Base-by-base conservation (phyloP, 2,113 vertebrate species). In the Athene cunicularia region DNA sequence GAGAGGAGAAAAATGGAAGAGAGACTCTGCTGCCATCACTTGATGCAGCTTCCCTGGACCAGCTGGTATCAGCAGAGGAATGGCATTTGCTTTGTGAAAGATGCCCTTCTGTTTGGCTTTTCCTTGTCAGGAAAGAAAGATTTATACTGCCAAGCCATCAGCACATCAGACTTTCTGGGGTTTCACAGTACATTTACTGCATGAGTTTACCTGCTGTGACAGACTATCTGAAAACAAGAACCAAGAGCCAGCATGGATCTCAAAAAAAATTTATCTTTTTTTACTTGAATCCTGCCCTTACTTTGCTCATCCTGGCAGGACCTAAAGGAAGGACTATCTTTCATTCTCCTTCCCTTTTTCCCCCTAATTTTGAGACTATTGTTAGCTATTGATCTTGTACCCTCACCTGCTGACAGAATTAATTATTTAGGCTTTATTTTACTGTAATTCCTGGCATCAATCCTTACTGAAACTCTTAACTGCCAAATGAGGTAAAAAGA, bases 401-500 rank as follows among this genome's bases (percentile, higher is more conserved):
- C 90, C 83, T 91, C 76, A 80, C 95, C 88, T 21, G 14, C 76
- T 88, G 92, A 72, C 80, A 83, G 85, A 97, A 95, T 96, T 97
- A 87, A 97, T 92, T 93, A 80, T 92, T 93, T 94, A 32, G 28
- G 64, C 74, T 52, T 81, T 93, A 93, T 97, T 97, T 97, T 94
- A 96, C 84, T 92, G 45, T 74, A 80, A 80, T 84, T 95, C 86
- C 95, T 98, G 97, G 84, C 96, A 97, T 70, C 32, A 96, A 68
- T 96, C 80, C 84, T 93, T 68, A 91, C 73, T 95, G 94, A 97
- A 97, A 94, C 84, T 94, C 86, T 93, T 87, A 95, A 84, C 80
- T 97, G 95, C 82, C 94, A 97, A 93, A 91, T 90, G 53, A 95
- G 76, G 73, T 97, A 90, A 97, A 97, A 98, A 62, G 43, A 75